Base-by-base conservation (phyloP, 1,140 invertebrate species). In the Maconellicoccus hirsutus region DNA sequence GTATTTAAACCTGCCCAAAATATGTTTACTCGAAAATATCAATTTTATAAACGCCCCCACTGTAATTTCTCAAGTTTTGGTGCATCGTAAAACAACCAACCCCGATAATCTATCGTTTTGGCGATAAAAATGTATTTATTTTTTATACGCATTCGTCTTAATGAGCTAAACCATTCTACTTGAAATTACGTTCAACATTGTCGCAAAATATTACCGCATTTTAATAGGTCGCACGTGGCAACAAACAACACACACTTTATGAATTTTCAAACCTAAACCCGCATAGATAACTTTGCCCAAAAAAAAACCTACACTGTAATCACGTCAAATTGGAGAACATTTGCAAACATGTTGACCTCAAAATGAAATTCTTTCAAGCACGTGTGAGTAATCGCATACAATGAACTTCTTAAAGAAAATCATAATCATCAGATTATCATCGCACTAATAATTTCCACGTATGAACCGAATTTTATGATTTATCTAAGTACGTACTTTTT, bases 331-430 rank as follows among this genome's bases (percentile, higher is more conserved):
- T 52, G n/a, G 10, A 52, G n/a, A 52, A 52, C 42, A 52, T 52
- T 52, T 52, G 42, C 42, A 52, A 52, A 52, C 42, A 52, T 52
- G 42, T 52, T 52, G 42, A 52, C 42, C 42, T 52, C 42, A 52
- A 52, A 16, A 52, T 52, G 42, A 19, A 52, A 52, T 52, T 52
- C 42, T 19, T 52, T 52, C 42, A 6, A 52, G 6, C 42, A 52
- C 42, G 42, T 52, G 42, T 52, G 42, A 19, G 16, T 52, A 16
- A 52, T 52, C 33, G 42, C 42, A 14, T n/a, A 52, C 10, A 52
- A 52, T 16, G 42, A 52, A 52, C 42, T 16, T 52, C n/a, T n/a
- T n/a, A n/a, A n/a, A n/a, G n/a, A n/a, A n/a, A n/a, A n/a, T n/a
- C n/a, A n/a, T n/a, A n/a, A n/a, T n/a, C n/a, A n/a, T n/a, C n/a